These are phyloP conservation scores for Penaeus japonicus DNA, from an alignment of 1,140 invertebrate species.

Conservation along the genomic window DNA sequence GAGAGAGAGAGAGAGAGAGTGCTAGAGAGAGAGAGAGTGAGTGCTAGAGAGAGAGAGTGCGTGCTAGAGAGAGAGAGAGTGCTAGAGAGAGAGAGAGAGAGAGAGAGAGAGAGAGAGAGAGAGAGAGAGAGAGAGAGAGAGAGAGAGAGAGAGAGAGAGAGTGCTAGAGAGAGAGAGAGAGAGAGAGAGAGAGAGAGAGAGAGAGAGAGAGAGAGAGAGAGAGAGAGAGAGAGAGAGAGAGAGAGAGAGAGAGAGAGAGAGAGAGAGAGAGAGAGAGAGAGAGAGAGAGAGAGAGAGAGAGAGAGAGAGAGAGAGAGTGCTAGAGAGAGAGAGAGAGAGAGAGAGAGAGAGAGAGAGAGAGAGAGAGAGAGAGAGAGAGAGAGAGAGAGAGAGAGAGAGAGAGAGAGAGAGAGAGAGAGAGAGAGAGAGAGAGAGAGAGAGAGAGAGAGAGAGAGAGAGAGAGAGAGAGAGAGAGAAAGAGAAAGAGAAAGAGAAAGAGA, in stretches of 20 bases:
- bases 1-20: background rate
- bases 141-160: background rate
- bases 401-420: background rate
- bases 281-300: background rate
- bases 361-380: background rate
- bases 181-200: background rate
- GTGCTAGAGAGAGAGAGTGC: background rate
- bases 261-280: background rate
- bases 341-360: background rate
- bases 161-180: background rate
- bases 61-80: background rate
- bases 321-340: slow-evolving; percentile 6
- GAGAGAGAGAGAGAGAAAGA: background rate
- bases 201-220: background rate
- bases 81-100: background rate
- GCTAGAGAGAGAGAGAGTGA: background rate
- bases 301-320: slow-evolving; percentile 7
- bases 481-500: background rate
- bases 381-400: background rate
- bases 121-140: background rate
- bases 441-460: too few species aligned
- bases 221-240: background rate
- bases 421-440: background rate
- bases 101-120: background rate
- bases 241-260: background rate